Percentiles rank a stretch among this genome's conserved stretches.
Evolutionary conservation across 1,140 invertebrate genomes (phyloP).

Genomic region (Nephila pilipes): DNA sequence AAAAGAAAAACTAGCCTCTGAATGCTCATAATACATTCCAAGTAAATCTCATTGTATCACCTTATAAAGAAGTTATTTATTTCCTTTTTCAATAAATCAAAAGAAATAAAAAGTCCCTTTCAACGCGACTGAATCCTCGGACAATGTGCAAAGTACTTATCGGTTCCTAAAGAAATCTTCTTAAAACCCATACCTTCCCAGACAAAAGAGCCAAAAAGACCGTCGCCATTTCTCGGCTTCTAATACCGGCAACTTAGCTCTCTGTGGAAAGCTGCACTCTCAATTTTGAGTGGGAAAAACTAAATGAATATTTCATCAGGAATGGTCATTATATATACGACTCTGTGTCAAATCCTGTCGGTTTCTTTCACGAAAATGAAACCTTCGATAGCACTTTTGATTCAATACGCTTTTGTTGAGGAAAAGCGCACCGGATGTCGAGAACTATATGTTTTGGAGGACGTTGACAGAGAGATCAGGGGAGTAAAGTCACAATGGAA

Average conservation of each 20-base stretch:
- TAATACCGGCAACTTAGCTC: constrained; percentile 39
- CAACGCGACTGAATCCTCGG: background rate
- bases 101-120: no score
- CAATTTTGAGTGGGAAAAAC: constrained; percentile 1
- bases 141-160: constrained; percentile 20
- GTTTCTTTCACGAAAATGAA: background rate
- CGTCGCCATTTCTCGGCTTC: background rate
- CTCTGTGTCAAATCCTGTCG: constrained; percentile 32
- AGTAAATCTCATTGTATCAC: no score
- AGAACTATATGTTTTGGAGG: constrained; percentile 26
- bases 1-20: no score
- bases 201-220: background rate
- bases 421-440: constrained; percentile 31
- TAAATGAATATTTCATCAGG: constrained; percentile 54
- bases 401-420: constrained; percentile 38
- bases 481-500: constrained; percentile 4
- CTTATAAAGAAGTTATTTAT: no score
- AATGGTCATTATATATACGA: constrained; percentile 42
- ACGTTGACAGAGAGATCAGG: constrained; percentile 42
- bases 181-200: background rate
- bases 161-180: background rate
- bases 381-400: constrained; percentile 50
- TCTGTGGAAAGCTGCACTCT: background rate
- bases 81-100: no score
- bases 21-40: no score